Base-by-base conservation (phyloP, 2,888 invertebrate genomes). In the Apamea crenata region DNA sequence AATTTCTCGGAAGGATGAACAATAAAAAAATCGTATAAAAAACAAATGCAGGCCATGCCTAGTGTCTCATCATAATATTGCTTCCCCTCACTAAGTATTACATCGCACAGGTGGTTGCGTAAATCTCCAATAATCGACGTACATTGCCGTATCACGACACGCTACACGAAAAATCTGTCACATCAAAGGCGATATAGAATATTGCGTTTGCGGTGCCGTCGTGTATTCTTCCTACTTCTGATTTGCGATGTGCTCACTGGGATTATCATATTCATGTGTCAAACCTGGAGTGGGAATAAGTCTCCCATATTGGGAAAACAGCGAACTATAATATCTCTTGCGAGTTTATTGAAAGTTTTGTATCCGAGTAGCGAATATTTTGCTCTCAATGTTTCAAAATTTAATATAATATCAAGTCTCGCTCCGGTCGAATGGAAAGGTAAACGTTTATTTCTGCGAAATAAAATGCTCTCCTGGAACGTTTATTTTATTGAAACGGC, bases 221-320 rank as follows among this genome's bases (percentile, higher is more conserved):
- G 89, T 85, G 86, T 90, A 89, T 90, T 87, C 84, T 89, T 87
- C 74, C 78, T 90, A 89, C 90, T 90, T 91, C 90, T 80, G 88
- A 88, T 89, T 87, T 88, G 85, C 82, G 82, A 90, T 89, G 85
- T 91, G 86, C 90, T 91, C 82, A 74, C 82, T 65, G 84, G 88
- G 91, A 92, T 92, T 93, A 93, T 90, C 91, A 92, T 93, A 91
- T 92, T 90, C 90, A 90, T 90, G 90, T 91, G 89, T 89, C 91
- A 91, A 89, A 81, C 75, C 67, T 74, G 74, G 80, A 81, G 71
- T 75, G 78, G 75, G 82, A 85, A 89, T 90, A 89, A 91, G 88
- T 88, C 89, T 86, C 83, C 76, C 84, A 84, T 90, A 91, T 90
- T 90, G 89, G 81, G 72, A 86, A 88, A 89, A 88, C 79, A 82